A percentile compares a stretch with the other conserved stretches of the same genome.
Conservation (phyloP, 1,140 invertebrate species). For the Olivierus martensii region DNA sequence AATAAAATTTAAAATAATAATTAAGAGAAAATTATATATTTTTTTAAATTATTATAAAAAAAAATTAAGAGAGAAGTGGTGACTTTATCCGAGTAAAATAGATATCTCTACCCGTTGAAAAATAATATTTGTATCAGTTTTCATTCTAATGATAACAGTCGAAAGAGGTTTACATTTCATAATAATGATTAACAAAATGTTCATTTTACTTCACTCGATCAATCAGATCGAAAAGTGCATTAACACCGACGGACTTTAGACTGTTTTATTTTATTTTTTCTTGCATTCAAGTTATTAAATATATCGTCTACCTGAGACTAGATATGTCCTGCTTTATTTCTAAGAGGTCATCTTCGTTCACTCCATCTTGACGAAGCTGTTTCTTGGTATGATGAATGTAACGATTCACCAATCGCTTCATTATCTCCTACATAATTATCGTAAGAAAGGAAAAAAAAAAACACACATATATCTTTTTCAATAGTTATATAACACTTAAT, state of each 20-base stretch:
- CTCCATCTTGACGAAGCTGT: conserved; percentile 39
- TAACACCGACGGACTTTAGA: too few species aligned
- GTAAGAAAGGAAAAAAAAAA: too few species aligned
- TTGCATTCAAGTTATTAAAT: not conserved
- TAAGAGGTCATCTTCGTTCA: conserved; percentile 43
- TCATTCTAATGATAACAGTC: too few species aligned
- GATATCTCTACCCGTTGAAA: too few species aligned
- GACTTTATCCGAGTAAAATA: too few species aligned
- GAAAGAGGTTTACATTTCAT: not conserved
- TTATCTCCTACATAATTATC: conserved; percentile 39
- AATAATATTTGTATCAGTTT: too few species aligned
- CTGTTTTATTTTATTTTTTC: not conserved
- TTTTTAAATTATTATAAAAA: not conserved
- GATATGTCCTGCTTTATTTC: conserved; percentile 47
- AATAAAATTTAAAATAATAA: not conserved
- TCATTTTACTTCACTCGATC: too few species aligned
- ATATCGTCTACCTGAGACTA: conserved; percentile 34
- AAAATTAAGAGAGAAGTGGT: too few species aligned
- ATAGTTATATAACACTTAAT: too few species aligned
- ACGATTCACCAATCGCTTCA: conserved; percentile 37
- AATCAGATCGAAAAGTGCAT: too few species aligned
- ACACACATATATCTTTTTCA: too few species aligned
- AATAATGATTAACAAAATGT: not conserved
- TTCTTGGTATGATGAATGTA: conserved; percentile 42
- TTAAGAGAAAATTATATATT: not conserved